phyloP scores from a whole-genome alignment of 2,797 vertebrate species.

The Orestias chungarensis region DNA sequence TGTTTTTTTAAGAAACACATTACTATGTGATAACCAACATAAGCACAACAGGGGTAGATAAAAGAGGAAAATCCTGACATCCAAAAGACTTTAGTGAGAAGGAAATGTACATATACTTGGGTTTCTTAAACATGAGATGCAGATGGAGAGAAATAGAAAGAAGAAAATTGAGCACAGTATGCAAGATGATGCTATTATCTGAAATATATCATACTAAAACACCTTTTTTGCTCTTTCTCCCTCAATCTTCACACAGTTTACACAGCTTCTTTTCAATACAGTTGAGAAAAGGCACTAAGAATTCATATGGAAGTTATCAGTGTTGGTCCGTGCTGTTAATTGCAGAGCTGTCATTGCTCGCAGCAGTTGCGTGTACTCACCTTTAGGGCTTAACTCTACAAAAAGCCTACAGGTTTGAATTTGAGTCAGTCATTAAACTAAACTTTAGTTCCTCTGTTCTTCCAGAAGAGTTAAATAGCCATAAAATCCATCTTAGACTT shows the following conservation, averaged over 20 bases:
- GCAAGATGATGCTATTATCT: conserved; percentile 31
- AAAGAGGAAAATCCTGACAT: neutral
- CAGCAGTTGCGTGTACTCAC: conserved; percentile 13
- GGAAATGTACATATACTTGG: neutral
- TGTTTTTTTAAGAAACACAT: neutral
- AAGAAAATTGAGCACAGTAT: conserved; percentile 12
- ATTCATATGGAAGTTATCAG: conserved; percentile 47
- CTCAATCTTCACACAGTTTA: conserved; percentile 20
- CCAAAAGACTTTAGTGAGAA: conserved; percentile 22
- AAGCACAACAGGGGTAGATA: conserved; percentile 7
- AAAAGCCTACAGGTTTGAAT: conserved; percentile 12
- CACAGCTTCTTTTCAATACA: conserved; percentile 32
- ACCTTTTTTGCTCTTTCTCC: conserved; percentile 21
- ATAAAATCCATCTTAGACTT: conserved; percentile 4
- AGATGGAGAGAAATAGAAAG: neutral
- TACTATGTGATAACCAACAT: conserved; percentile 17
- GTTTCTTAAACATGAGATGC: conserved; percentile 2
- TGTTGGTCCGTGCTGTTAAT: conserved; percentile 45
- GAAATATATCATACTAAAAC: conserved; percentile 8
- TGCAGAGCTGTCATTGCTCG: conserved; percentile 55
- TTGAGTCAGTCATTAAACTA: conserved; percentile 3
- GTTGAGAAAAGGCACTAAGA: conserved; percentile 14
- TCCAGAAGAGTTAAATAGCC: conserved; percentile 14
- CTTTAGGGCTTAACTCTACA: conserved; percentile 15
- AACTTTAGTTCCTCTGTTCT: conserved; percentile 13